These are phyloP conservation scores for Pseudococcus jackbeardsleyi DNA, from an alignment of 2,888 invertebrate genomes.

Conservation along the genomic window DNA sequence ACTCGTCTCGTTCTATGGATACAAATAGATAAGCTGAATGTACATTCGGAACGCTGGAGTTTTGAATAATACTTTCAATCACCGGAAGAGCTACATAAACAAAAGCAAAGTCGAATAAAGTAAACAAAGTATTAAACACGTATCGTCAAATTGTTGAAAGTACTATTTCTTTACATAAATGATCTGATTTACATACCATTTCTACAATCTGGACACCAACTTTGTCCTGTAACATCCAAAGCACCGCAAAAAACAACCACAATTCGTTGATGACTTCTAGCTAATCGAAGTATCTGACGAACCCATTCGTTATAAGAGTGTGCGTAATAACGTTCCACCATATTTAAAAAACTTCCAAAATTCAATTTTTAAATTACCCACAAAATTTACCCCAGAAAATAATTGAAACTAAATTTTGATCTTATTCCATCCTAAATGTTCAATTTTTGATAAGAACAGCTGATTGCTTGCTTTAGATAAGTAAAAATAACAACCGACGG, in stretches of 20 bases:
- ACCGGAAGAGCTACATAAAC: background rate
- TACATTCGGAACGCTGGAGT: background rate
- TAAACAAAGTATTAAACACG: background rate
- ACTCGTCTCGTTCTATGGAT: constrained; percentile 20
- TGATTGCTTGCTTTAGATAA: background rate
- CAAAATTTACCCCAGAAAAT: background rate
- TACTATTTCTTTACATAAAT: background rate
- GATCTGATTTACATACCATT: background rate
- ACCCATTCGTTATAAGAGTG: background rate
- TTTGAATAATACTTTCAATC: background rate
- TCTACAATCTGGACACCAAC: constrained; percentile 51
- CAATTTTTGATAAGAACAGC: background rate
- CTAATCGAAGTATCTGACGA: background rate
- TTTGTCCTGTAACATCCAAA: background rate
- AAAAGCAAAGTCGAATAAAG: background rate
- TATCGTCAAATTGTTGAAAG: background rate
- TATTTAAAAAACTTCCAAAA: background rate
- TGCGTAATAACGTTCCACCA: constrained; percentile 1
- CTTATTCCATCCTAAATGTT: background rate
- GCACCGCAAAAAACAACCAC: constrained; percentile 20
- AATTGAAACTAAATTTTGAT: background rate
- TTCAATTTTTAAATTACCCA: background rate
- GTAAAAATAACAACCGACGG: background rate
- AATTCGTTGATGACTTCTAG: background rate
- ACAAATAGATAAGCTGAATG: constrained; percentile 9